Conservation (phyloP, 2,888 invertebrate genomes). For the Liodrosophila aerea region DNA sequence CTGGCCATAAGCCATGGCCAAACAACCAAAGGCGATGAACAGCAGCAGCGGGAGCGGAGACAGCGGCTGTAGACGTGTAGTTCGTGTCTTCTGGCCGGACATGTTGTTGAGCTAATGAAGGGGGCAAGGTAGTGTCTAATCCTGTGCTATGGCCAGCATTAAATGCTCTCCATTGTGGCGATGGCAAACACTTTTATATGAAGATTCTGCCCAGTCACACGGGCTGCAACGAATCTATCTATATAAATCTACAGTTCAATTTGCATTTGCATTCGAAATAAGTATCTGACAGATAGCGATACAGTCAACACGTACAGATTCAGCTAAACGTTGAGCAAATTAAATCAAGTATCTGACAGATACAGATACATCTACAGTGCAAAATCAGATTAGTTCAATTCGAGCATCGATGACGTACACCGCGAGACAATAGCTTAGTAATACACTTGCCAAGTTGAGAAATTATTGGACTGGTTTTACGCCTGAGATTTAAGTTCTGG, state of each 20-base stretch:
- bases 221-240: conserved; percentile 10
- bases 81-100: conserved; percentile 20
- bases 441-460: conserved; percentile 15
- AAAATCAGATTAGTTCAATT: neutral
- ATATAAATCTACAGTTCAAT: conserved; percentile 9
- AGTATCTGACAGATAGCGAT: conserved; percentile 10
- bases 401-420: conserved; percentile 25
- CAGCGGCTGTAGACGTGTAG: neutral
- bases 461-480: conserved; percentile 32
- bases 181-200: conserved; percentile 47
- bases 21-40: conserved; percentile 20
- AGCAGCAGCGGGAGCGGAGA: conserved; percentile 30
- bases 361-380: conserved; percentile 2
- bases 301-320: neutral
- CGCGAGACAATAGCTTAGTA: too few species aligned
- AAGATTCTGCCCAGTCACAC: conserved; percentile 25
- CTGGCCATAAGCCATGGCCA: conserved; percentile 28
- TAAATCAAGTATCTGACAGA: neutral
- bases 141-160: conserved; percentile 21
- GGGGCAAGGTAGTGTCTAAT: too few species aligned
- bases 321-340: neutral
- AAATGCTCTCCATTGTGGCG: conserved; percentile 26
- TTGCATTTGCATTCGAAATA: conserved; percentile 33
- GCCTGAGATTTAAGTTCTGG: neutral
- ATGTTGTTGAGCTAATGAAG: too few species aligned